Evolutionary conservation across 1,140 invertebrate species (phyloP), one percentile per base, ranked within the genome.

Genomic region (Bradysia coprophila): DNA sequence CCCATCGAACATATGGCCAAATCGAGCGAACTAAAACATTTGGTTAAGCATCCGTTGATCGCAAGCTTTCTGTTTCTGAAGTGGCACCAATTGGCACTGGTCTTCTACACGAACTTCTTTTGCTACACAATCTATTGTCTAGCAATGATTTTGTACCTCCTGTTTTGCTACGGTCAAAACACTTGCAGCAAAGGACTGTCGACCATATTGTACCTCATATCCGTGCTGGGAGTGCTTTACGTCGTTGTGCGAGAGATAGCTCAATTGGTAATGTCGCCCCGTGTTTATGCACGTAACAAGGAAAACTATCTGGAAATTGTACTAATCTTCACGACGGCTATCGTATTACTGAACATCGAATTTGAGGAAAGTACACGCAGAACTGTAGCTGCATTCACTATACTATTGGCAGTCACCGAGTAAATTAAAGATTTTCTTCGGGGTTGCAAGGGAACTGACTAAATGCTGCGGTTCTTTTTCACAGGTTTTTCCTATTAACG

Each of bases 61-160:
- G 75, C 78, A 0, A 84, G 79, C 45, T 85, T 86, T 49, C 53
- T 88, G 1, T 76, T 78, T 51, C 62, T 87, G n/a, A 88, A 88
- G 58, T 88, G 82, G 81, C 70, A 78, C 50, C 66, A 73, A 43
- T 76, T 86, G 43, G 71, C 76, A 23, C 67, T 71, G n/a, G 62
- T 82, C 8, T 80, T 83, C 49, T 76, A 73, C 41, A 57, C 70
- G 1, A 85, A 86, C 55, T 71, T 85, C 20, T 51, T 69, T 3
- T 71, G 84, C 46, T 87, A 85, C 54, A 55, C 75, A 0, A 46
- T 77, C 0, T 79, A 86, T 51, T 79, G 77, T 52, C 43, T 75
- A 2, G 63, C 75, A 20, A 61, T 85, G 33, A 73, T 78, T 38
- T 45, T 62, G 0, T 80, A 81, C 45, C 76, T 81, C 15, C 57